These are phyloP conservation scores for Oscheius onirici DNA, from an alignment of 2,888 invertebrate species.

Conservation along the genomic window DNA sequence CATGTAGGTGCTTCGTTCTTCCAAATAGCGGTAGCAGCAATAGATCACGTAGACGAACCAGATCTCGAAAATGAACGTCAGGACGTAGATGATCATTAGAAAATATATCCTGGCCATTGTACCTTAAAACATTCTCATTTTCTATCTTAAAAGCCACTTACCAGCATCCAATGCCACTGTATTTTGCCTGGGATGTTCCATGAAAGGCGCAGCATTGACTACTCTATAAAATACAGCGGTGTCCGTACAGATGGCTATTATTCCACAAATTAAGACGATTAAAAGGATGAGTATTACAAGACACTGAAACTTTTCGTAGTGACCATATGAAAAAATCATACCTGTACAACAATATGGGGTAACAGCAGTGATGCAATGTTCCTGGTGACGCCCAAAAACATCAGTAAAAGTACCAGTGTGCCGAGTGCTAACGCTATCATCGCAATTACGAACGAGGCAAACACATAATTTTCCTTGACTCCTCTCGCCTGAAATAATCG, in stretches of 20 bases:
- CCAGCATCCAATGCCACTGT: conserved; percentile 65
- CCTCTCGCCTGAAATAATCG: conserved; percentile 43
- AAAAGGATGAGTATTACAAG: conserved; percentile 62
- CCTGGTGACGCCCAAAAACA: conserved; percentile 62
- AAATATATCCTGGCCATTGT: conserved; percentile 64
- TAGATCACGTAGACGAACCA: conserved; percentile 68
- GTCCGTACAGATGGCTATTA: conserved; percentile 66
- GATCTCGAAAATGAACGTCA: conserved; percentile 60
- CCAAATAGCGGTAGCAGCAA: conserved; percentile 67
- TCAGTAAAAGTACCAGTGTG: conserved; percentile 55
- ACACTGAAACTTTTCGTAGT: conserved; percentile 48
- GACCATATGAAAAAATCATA: conserved; percentile 23
- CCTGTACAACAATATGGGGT: conserved; percentile 70
- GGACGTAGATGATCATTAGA: conserved; percentile 58
- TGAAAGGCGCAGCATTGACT: conserved; percentile 68
- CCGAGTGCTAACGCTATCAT: conserved; percentile 58
- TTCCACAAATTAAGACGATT: conserved; percentile 60
- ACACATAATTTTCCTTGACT: conserved; percentile 58
- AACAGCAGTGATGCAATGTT: conserved; percentile 64
- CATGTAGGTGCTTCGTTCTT: conserved; percentile 69
- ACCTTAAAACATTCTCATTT: conserved; percentile 35
- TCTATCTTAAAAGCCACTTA: background rate
- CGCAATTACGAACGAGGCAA: conserved; percentile 54
- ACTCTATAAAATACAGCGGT: conserved; percentile 67
- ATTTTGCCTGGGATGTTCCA: conserved; percentile 62